These are phyloP conservation scores for Stenchaetothrips biformis DNA, from an alignment of 2,888 invertebrate species.

Conservation along the genomic window DNA sequence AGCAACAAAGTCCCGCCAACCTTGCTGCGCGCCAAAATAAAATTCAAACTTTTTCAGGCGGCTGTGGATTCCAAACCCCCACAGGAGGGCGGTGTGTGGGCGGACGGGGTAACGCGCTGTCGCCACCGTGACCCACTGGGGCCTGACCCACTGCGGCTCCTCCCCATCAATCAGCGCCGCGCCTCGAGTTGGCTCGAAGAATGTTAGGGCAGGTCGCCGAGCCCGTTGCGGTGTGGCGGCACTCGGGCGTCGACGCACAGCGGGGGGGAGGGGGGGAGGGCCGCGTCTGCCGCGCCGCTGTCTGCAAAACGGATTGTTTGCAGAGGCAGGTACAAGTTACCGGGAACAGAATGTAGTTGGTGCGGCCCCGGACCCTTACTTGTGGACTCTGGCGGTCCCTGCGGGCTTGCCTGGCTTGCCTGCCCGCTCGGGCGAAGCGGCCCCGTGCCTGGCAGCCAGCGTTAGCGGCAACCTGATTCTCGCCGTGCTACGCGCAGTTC, in stretches of 20 bases:
- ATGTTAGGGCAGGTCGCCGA: neutral
- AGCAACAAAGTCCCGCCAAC: neutral
- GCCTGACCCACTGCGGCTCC: neutral
- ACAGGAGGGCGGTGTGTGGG: neutral
- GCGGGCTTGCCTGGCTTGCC: neutral
- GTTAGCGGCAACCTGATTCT: neutral
- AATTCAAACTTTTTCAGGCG: too few relatives aligned
- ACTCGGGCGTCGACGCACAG: neutral
- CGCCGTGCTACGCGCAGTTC: neutral
- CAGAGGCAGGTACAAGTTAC: slow-evolving; percentile 15
- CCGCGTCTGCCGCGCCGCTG: neutral
- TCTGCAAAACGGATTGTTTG: neutral
- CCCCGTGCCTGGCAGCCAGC: neutral
- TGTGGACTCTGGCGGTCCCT: neutral
- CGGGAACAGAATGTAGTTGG: slow-evolving; percentile 19
- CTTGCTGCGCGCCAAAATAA: too few relatives aligned
- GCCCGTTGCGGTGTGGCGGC: neutral
- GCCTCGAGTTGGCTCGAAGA: neutral
- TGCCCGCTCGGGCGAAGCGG: too few relatives aligned
- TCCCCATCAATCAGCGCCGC: neutral
- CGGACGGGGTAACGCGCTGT: neutral
- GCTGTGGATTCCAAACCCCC: too few relatives aligned
- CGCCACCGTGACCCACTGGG: neutral
- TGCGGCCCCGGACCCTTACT: neutral
- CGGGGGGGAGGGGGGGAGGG: neutral